Base-by-base conservation (phyloP, 2,113 vertebrate species). In the Petrocephalus microphthalmus region DNA sequence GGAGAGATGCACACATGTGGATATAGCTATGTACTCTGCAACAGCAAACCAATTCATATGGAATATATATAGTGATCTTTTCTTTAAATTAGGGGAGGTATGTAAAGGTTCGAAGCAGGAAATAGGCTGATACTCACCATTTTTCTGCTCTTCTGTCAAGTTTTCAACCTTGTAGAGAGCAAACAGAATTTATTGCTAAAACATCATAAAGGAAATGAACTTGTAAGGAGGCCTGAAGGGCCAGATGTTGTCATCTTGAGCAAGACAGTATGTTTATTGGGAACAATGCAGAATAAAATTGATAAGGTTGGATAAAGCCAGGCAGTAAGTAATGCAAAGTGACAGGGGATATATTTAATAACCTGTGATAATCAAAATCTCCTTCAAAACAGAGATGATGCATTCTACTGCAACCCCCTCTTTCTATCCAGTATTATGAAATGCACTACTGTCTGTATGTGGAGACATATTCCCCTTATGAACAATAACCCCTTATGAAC, bases 111-210 rank as follows among this genome's bases (percentile, higher is more conserved):
- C 10, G 25, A 29, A 10, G 10, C 25, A 29, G 25, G 11, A 29
- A 19, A 0, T 67, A 67, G 25, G 3, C 60, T 29, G 25, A 74
- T 20, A 2, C 94, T 94, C 90, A 96, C 95, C 95, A 94, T 95
- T 96, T 93, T 96, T 96, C 89, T 96, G 95, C 89, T 96, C 95
- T 87, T 96, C 95, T 57, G 95, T 96, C 89, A 96, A 91, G 92
- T 96, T 96, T 90, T 96, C 95, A 64, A 96, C 95, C 95, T 96
- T 87, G 88, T 82, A 74, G 54, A 78, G 64, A 33, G 86, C n/a
- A 67, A 67, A 13, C 20, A 8, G 20, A 91, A 91, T 15, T 78
- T 37, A 42, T 0, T 78, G 6, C 29, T 13, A 78, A 37, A 78
- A 42, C 29, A 42, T 78, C 22, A 64, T 42, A 78, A 33, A 42